Percentiles rank a stretch among this genome's conserved stretches.
phyloP scores from a whole-genome alignment of 2,113 vertebrate genomes.

The Azemiops feae region DNA sequence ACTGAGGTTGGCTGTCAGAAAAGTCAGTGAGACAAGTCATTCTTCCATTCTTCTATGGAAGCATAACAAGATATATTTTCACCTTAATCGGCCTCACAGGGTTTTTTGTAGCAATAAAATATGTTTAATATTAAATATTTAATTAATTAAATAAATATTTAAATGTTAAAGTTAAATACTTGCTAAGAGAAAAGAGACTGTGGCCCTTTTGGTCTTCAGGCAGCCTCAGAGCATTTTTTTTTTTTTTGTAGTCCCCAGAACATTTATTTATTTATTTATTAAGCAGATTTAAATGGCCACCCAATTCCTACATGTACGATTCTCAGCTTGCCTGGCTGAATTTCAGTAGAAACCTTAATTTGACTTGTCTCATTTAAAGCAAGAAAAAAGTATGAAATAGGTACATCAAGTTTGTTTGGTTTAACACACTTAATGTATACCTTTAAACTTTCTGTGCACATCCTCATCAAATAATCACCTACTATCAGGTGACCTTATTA shows the following conservation, averaged over 20 bases:
- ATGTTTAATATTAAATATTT: background rate
- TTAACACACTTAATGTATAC: background rate
- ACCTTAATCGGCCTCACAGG: background rate
- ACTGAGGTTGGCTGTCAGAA: background rate
- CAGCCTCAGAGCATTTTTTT: background rate
- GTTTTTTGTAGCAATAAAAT: background rate
- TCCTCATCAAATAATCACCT: background rate
- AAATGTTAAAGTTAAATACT: background rate
- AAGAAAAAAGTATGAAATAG: background rate
- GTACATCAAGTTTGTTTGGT: background rate
- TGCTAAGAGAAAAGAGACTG: background rate
- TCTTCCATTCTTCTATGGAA: background rate
- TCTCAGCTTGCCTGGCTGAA: background rate
- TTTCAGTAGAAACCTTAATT: background rate
- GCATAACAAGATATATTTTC: background rate
- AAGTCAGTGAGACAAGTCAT: background rate
- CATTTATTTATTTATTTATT: background rate
- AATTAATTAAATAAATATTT: background rate
- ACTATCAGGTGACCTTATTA: background rate
- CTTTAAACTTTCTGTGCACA: background rate
- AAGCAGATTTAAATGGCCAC: background rate
- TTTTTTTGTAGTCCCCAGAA: background rate
- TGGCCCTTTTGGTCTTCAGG: background rate
- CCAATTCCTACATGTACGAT: background rate
- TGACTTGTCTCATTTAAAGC: background rate